Base-by-base conservation (phyloP, 2,888 invertebrate genomes). In the Cryptophagus acutangulus region DNA sequence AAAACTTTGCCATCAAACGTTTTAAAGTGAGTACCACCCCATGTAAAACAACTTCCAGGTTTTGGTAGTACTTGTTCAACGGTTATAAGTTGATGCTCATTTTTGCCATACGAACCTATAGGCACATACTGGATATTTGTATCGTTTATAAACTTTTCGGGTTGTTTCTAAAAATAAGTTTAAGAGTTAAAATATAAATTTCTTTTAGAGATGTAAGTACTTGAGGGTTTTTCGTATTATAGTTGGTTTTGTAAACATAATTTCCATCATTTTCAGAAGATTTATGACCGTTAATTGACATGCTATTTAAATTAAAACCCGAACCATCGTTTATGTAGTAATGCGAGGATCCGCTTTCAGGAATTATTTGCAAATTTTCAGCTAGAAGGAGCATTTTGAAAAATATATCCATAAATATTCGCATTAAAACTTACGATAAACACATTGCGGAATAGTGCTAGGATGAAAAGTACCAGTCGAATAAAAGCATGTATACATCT, bases 1-100 rank as follows among this genome's bases (percentile, higher is more conserved):
- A 78, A 83, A 33, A 89, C 76, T 55, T 78, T 76, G 4, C 88
- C 88, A 69, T 92, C 90, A 58, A 91, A 91, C 0, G 90, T 89
- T 65, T 88, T 86, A 55, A 83, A 83, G 67, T 90, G 89, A 10
- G 76, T 74, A 18, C 84, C 85, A 15, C 82, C 81, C 91, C 91
- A 92, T 1, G 82, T 79, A 39, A 84, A 77, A 57, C 92, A 92
- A 8, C 77, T 74, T 0, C 84, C 84, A 0, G 82, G 76, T 52
- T 76, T 76, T 0, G 84, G 82, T 5, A 57, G 57, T 16, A 53
- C 59, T 17, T 57, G 46, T 39, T 65, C 56, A 8, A 65, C 48
- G 13, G 51, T 43, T n/a, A 54, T 38, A 15, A 52, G 14, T 15
- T 52, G 45, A 36, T 50, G 38, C 24, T 46, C 48, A 3, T 38